Percentiles rank a stretch among this genome's conserved stretches.
phyloP scores from a whole-genome alignment of 2,888 invertebrate genomes.

The Pilophorus perplexus region DNA sequence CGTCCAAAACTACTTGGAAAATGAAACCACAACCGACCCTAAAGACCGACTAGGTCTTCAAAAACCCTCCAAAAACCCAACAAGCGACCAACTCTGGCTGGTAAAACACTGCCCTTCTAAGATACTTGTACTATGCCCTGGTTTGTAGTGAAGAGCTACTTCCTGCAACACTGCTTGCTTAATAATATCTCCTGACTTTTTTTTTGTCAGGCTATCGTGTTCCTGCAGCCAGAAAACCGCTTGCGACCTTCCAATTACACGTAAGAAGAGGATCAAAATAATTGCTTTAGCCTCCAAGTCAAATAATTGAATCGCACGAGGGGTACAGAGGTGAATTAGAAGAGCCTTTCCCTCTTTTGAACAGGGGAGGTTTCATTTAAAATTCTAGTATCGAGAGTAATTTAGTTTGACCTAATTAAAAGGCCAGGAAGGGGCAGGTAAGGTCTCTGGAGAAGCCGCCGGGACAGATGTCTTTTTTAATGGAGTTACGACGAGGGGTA shows the following conservation, averaged over 20 bases:
- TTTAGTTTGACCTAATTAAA: slow-evolving; percentile 34
- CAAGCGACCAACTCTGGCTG: too few relatives aligned
- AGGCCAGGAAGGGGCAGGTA: neutral
- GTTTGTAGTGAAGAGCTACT: too few relatives aligned
- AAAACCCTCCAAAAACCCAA: too few relatives aligned
- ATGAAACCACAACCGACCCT: too few relatives aligned
- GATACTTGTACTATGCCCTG: too few relatives aligned
- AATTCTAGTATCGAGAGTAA: slow-evolving; percentile 35
- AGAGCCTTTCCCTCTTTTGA: slow-evolving; percentile 12
- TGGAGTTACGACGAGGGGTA: slow-evolving; percentile 20
- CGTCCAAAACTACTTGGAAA: too few relatives aligned
- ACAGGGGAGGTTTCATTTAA: slow-evolving; percentile 30
- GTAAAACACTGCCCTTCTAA: too few relatives aligned
- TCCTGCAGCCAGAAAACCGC: neutral
- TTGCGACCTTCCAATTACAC: neutral
- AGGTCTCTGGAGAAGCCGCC: slow-evolving; percentile 18
- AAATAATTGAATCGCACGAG: slow-evolving; percentile 35
- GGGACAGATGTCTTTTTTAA: slow-evolving; percentile 39
- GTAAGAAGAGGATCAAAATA: slow-evolving; percentile 10
- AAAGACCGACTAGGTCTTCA: too few relatives aligned
- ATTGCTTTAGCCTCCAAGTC: slow-evolving; percentile 20
- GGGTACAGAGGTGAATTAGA: slow-evolving; percentile 8
- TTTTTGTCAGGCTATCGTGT: too few relatives aligned
- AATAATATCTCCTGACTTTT: too few relatives aligned
- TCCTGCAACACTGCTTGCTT: too few relatives aligned